Base-by-base conservation (phyloP, 1,140 invertebrate genomes). In the Rhysida immarginata region DNA sequence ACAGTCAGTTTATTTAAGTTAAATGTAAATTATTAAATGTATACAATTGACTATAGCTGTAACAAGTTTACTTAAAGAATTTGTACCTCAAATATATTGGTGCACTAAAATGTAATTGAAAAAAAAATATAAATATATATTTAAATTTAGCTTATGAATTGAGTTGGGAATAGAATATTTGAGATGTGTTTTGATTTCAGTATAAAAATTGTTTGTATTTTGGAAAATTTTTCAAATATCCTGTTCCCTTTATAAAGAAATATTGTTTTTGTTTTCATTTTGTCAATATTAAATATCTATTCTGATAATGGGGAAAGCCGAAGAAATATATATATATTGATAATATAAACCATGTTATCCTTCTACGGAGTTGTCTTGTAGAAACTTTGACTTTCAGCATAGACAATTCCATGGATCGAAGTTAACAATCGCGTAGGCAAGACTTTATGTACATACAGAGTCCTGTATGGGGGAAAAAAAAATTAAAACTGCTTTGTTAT, bases 251-350 rank as follows among this genome's bases (percentile, higher is more conserved):
- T 5, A 16, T 13, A 11, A 8, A 13, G 8, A 46, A 13, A 18
- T 46, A 18, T 11, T 46, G 18, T 46, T 20, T 20, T 11, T 16
- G 16, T 11, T 41, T 41, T 41, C 35, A 41, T 41, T 41, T 41
- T 41, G 35, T n/a, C 35, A 41, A 41, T n/a, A 41, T 41, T n/a
- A 46, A 46, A 23, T 46, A 46, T 11, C 18, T 46, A 46, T 46
- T 46, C 44, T 46, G 44, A 46, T 46, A 46, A 46, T 46, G 44
- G 44, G 44, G 44, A 46, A 11, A 46, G 8, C 8, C 11, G n/a
- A 41, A 46, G 20, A 46, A 20, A 46, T 46, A 46, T 46, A 46
- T 46, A 46, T 46, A 46, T 46, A 46, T 46, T 46, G 44, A 46
- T 46, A 46, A n/a, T n/a, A n/a, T n/a, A n/a, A n/a, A n/a, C n/a